Conservation (phyloP, 2,888 invertebrate species). For the Argyresthia goedartella region DNA sequence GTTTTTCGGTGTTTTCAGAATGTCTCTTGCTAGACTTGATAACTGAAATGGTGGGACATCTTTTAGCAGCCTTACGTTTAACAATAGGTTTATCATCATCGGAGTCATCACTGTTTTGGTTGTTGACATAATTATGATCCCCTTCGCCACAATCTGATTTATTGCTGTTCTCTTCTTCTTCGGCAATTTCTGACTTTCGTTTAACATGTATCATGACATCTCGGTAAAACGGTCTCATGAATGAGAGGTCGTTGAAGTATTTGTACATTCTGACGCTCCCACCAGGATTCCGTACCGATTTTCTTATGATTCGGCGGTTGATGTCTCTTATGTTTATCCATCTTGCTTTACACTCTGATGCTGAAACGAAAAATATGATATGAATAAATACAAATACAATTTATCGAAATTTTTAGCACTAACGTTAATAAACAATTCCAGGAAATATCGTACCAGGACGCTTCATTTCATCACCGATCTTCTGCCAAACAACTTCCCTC, state of each 20-base stretch:
- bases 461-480: slow-evolving; percentile 52
- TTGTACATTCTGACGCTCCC: slow-evolving; percentile 37
- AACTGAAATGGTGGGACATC: slow-evolving; percentile 18
- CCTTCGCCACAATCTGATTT: slow-evolving; percentile 28
- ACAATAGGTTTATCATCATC: slow-evolving; percentile 15
- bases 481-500: slow-evolving; percentile 59
- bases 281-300: slow-evolving; percentile 9
- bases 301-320: slow-evolving; percentile 41
- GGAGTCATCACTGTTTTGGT: background rate
- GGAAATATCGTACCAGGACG: slow-evolving; percentile 39
- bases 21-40: slow-evolving; percentile 21
- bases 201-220: slow-evolving; percentile 20
- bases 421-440: background rate
- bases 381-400: too few species aligned
- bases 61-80: slow-evolving; percentile 18
- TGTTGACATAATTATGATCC: background rate
- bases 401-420: too few species aligned
- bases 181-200: slow-evolving; percentile 5
- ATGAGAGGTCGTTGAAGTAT: slow-evolving; percentile 43
- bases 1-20: slow-evolving; percentile 19
- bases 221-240: slow-evolving; percentile 47
- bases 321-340: slow-evolving; percentile 63
- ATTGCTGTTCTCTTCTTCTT: slow-evolving; percentile 18
- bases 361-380: slow-evolving; percentile 25
- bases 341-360: slow-evolving; percentile 51